Base-by-base conservation (phyloP, 2,113 vertebrate species). In the Neogobius melanostomus region DNA sequence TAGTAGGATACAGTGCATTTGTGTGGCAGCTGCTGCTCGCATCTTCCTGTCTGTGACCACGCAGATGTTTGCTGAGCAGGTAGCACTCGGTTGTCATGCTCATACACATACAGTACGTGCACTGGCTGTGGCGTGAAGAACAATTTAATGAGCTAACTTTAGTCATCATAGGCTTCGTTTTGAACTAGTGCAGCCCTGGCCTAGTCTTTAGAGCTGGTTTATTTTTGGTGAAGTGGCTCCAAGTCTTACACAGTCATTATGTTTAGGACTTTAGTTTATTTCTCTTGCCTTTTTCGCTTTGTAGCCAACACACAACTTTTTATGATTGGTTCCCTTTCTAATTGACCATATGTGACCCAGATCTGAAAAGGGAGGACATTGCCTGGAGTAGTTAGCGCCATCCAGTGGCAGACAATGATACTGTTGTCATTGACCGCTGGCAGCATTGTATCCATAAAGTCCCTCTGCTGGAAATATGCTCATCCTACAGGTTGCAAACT, bases 391-490 rank as follows among this genome's bases (percentile, higher is more conserved):
- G 8, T 81, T 79, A 75, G 89, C 89, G 77, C 89, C 90, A 89
- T 84, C 87, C 44, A 86, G 89, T 89, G 90, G 87, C 75, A 72
- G 12, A 56, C 6, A 17, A 5, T 36, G 67, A 65, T 61, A 87
- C 47, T 73, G 78, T 44, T 68, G 65, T 56, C 71, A 76, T 71
- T 71, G 42, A 60, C 36, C n/a, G 66, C 15, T 62, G 7, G 44
- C 42, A 4, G 63, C 5, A 4, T 52, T 15, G 21, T 75, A 54
- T 72, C 70, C 15, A 65, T 63, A 69, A 71, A 64, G 68, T 88
- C 87, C 91, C 86, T 88, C 91, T 92, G 83, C 86, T 91, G 91
- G 90, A 88, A 76, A 79, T 51, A 71, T 17, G 6, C 11, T 69
- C 14, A 64, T 63, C 76, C 72, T 91, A 69, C 91, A 90, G 11